A percentile compares a stretch with the other conserved stretches of the same genome.
These are phyloP conservation scores for Dipodomys merriami DNA, from an alignment of 2,113 vertebrate genomes.

Conservation along the genomic window DNA sequence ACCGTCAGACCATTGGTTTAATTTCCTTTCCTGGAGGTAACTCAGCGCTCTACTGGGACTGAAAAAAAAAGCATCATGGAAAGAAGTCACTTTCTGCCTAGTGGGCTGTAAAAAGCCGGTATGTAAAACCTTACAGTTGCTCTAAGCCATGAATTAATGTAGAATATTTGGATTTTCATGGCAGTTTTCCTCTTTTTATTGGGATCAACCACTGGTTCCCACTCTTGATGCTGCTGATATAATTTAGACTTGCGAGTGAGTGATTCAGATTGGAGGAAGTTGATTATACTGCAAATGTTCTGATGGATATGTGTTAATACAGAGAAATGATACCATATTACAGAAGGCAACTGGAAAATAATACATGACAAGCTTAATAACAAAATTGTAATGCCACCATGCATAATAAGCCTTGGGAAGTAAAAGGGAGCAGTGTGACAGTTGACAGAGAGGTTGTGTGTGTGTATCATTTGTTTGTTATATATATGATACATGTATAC, in stretches of 20 bases:
- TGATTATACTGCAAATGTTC: neutral
- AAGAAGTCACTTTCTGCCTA: neutral
- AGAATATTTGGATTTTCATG: neutral
- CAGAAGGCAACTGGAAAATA: neutral
- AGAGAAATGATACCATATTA: neutral
- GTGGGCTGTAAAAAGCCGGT: neutral
- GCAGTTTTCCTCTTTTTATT: neutral
- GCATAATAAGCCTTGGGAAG: neutral
- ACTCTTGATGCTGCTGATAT: neutral
- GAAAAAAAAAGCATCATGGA: neutral
- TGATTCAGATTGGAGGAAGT: neutral
- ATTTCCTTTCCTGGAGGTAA: neutral
- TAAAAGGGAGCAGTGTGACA: neutral
- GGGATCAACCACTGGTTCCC: neutral
- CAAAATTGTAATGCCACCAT: fast-evolving
- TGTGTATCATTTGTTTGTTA: too few species aligned
- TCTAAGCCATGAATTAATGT: neutral
- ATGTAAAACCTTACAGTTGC: neutral
- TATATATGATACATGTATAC: too few species aligned
- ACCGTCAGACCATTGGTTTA: neutral
- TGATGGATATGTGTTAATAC: neutral
- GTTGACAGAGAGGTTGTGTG: neutral
- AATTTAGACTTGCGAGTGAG: neutral
- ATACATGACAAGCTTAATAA: neutral
- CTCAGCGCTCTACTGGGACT: neutral